phyloP scores from a whole-genome alignment of 2,113 vertebrate species.

The Python bivittatus region DNA sequence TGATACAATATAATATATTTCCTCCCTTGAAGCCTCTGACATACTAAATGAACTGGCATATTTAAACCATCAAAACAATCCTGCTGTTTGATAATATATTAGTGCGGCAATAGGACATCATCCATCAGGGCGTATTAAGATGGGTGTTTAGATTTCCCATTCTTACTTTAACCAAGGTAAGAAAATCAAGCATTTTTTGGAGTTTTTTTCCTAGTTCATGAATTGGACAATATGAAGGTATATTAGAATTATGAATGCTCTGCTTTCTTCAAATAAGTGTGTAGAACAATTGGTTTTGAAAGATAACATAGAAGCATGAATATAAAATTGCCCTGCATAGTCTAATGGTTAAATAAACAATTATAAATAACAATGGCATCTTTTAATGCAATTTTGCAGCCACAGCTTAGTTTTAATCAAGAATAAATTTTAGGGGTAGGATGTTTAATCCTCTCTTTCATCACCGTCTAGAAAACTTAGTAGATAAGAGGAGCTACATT shows the following conservation, averaged over 20 bases:
- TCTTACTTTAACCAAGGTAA: neutral
- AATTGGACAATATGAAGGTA: neutral
- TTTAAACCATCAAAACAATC: neutral
- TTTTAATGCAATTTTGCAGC: neutral
- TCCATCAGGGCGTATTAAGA: neutral
- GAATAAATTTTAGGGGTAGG: neutral
- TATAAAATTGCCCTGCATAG: neutral
- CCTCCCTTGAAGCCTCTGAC: neutral
- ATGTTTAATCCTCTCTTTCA: neutral
- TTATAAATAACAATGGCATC: neutral
- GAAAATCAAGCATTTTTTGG: neutral
- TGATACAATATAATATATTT: neutral
- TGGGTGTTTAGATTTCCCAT: neutral
- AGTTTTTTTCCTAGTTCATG: neutral
- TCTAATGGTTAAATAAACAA: neutral
- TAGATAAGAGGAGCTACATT: neutral
- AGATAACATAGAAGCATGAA: too few relatives aligned
- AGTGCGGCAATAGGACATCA: neutral
- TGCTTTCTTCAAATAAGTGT: neutral
- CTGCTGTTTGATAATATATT: neutral
- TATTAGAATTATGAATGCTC: neutral
- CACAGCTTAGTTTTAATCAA: neutral
- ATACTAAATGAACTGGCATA: neutral
- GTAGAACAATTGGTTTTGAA: neutral
- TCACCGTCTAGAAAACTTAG: neutral